These are phyloP conservation scores for Rhea pennata DNA, from an alignment of 2,113 vertebrate species.

Conservation along the genomic window DNA sequence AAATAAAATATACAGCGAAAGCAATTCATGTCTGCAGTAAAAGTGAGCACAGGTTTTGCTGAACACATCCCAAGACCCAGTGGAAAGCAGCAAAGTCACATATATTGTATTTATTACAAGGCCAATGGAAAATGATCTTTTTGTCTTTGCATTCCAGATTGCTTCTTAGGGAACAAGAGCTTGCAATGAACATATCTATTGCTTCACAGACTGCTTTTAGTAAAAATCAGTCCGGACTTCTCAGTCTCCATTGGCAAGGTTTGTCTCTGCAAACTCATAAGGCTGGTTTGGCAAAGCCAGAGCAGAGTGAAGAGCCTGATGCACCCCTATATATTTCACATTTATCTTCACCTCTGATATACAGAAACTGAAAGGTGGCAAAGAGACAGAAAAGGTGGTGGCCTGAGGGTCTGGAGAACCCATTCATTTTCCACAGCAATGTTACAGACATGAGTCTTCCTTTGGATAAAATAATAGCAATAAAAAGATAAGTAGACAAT, in stretches of 20 bases:
- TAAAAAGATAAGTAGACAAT: not conserved
- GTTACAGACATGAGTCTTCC: not conserved
- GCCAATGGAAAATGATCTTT: not conserved
- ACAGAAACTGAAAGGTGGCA: not conserved
- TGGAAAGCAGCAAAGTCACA: not conserved
- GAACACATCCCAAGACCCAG: rapidly evolving
- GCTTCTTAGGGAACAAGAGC: not conserved
- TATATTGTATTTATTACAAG: not conserved
- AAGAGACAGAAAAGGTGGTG: not conserved
- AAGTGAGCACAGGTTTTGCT: not conserved
- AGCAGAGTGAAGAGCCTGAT: not conserved
- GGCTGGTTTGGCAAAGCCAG: rapidly evolving
- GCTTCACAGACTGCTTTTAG: not conserved
- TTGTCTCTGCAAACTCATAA: not conserved
- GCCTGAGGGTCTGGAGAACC: not conserved
- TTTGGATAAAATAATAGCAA: not conserved
- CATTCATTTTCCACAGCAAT: not conserved
- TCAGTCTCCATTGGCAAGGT: rapidly evolving
- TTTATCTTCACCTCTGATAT: not conserved
- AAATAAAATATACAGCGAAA: not conserved
- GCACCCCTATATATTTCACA: rapidly evolving
- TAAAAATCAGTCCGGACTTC: not conserved
- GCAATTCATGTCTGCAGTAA: not conserved
- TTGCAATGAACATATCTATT: not conserved
- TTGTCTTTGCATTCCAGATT: not conserved